Percentiles rank a stretch among this genome's conserved stretches.
Conservation (phyloP, 2,797 vertebrate species). For the Myiotriccus ornatus region DNA sequence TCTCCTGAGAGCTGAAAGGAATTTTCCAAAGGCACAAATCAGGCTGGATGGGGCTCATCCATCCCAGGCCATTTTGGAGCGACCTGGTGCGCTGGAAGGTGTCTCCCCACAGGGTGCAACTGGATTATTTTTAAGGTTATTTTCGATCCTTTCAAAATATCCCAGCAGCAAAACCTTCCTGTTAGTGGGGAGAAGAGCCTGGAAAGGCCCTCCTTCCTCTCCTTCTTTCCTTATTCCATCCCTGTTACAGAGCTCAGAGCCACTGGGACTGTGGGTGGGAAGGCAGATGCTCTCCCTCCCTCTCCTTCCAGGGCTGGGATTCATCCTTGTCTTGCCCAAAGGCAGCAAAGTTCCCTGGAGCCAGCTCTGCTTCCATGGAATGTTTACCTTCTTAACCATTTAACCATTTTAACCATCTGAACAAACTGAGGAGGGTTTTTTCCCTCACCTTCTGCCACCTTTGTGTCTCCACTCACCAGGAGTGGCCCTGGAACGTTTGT, state of each 20-base stretch:
- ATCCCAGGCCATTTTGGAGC: not conserved
- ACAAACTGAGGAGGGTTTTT: not conserved
- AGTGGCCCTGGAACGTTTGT: not conserved
- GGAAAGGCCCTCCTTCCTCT: not conserved
- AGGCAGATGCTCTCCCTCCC: not conserved
- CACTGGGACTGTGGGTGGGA: not conserved
- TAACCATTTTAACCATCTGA: not conserved
- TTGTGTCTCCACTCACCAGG: not conserved
- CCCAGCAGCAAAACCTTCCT: not conserved
- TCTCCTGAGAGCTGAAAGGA: not conserved
- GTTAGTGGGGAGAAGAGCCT: not conserved
- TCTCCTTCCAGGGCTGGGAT: not conserved
- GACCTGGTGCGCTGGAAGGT: not conserved
- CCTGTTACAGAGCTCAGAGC: not conserved
- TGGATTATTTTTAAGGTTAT: not conserved
- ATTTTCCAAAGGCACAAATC: not conserved
- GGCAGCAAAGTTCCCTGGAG: not conserved
- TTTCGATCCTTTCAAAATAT: accelerated
- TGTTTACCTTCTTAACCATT: not conserved
- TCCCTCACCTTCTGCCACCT: not conserved
- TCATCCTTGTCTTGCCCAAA: not conserved
- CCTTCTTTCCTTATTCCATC: not conserved
- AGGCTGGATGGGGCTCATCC: not conserved
- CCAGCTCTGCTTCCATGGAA: not conserved
- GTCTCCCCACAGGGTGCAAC: not conserved